Conservation (phyloP, 2,888 invertebrate species). For the Pachycephus smyrnensis region DNA sequence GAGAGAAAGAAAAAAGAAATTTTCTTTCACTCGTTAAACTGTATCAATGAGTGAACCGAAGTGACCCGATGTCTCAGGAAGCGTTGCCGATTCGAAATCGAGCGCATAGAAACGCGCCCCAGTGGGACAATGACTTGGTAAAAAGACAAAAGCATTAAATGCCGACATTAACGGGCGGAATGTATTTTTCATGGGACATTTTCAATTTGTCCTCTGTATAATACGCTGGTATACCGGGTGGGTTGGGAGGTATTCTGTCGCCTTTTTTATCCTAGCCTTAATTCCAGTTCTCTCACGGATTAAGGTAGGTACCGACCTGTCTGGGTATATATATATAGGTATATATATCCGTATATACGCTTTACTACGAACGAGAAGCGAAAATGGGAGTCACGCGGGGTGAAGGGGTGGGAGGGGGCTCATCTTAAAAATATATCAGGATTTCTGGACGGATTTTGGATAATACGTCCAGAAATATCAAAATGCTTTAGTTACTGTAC, state of each 20-base stretch:
- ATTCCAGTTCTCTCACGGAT: conserved; percentile 39
- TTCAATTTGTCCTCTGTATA: conserved; percentile 18
- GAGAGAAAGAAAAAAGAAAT: not conserved
- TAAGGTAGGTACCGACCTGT: conserved; percentile 8
- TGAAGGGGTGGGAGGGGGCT: conserved; percentile 18
- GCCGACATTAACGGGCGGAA: conserved; percentile 10
- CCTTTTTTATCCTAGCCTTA: conserved; percentile 34
- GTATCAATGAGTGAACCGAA: not conserved
- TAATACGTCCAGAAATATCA: not conserved
- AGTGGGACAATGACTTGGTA: conserved; percentile 18
- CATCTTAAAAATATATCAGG: conserved; percentile 4
- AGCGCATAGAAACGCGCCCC: not conserved
- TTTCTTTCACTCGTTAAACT: not conserved
- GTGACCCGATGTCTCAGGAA: not conserved
- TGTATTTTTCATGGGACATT: conserved; percentile 19
- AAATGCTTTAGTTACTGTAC: not conserved
- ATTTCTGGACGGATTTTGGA: not conserved
- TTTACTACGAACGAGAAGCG: not conserved
- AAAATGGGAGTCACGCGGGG: not conserved
- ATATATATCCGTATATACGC: not conserved
- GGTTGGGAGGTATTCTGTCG: conserved; percentile 8
- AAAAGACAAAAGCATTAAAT: conserved; percentile 13
- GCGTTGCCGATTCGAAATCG: not conserved
- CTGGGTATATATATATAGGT: not conserved
- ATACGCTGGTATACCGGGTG: conserved; percentile 6